Conservation (phyloP, 2,113 vertebrate genomes). For the Columba livia region DNA sequence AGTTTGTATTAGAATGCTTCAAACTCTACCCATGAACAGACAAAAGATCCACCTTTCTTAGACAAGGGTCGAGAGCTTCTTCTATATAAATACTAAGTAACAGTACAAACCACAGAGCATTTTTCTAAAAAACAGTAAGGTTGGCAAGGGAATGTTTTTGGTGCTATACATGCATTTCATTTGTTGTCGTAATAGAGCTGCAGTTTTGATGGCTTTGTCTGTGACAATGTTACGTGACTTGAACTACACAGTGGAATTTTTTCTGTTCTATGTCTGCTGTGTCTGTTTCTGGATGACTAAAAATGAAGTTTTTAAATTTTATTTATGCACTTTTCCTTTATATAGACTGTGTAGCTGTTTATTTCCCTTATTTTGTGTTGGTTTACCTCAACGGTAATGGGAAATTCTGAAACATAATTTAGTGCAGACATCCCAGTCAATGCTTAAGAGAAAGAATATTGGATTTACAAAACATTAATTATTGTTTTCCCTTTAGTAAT, state of each 20-base stretch:
- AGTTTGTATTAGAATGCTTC: neutral
- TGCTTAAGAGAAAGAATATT: neutral
- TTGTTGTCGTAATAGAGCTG: conserved; percentile 34
- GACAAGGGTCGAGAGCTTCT: neutral
- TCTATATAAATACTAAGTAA: neutral
- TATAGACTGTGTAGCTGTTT: neutral
- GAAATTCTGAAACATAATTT: conserved; percentile 29
- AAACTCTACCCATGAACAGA: neutral
- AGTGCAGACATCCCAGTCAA: neutral
- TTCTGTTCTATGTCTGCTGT: neutral
- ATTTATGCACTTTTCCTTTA: neutral
- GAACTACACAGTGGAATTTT: neutral
- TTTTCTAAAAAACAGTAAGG: neutral
- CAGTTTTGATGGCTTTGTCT: neutral
- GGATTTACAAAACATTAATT: neutral
- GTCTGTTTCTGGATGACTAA: conserved; percentile 16
- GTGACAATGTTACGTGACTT: neutral
- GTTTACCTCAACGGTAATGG: neutral
- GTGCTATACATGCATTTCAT: neutral
- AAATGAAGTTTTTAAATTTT: neutral
- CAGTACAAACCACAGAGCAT: neutral
- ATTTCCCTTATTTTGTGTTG: neutral
- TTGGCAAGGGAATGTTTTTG: conserved; percentile 6
- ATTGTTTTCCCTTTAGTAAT: neutral
- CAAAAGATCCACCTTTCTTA: neutral